A percentile compares a stretch with the other conserved stretches of the same genome.
These are phyloP conservation scores for Macrocentrus cingulum DNA, from an alignment of 1,140 invertebrate genomes.

Conservation along the genomic window DNA sequence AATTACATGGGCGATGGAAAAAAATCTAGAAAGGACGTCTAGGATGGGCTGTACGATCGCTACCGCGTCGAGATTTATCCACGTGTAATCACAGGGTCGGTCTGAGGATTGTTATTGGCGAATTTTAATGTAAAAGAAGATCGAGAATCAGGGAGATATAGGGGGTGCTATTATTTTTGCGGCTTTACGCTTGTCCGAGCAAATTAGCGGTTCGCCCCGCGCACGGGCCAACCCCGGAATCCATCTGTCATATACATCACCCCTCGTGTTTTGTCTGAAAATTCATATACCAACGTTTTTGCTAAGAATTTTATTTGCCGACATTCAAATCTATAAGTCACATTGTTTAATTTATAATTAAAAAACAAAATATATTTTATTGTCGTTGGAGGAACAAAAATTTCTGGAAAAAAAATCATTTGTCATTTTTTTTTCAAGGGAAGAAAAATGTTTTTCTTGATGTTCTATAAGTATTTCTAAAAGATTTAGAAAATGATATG, in stretches of 20 bases:
- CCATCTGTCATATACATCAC: slow-evolving; percentile 41
- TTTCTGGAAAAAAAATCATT: too few species aligned
- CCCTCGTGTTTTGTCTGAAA: slow-evolving; percentile 3
- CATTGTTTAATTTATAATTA: too few species aligned
- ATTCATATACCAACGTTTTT: background rate
- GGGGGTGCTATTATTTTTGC: slow-evolving; percentile 49
- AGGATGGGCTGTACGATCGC: slow-evolving; percentile 30
- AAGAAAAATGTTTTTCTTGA: too few species aligned
- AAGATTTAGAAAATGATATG: too few species aligned
- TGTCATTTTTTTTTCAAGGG: too few species aligned
- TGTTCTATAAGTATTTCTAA: too few species aligned
- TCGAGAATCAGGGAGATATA: slow-evolving; percentile 5
- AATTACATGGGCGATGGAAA: slow-evolving; percentile 5
- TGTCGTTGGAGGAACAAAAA: too few species aligned
- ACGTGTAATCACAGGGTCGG: slow-evolving; percentile 45
- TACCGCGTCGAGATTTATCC: slow-evolving; percentile 50
- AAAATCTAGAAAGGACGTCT: slow-evolving; percentile 7
- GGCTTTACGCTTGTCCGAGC: slow-evolving; percentile 49
- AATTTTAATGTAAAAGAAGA: slow-evolving; percentile 45
- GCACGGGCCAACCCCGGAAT: slow-evolving; percentile 37
- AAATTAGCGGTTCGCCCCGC: slow-evolving; percentile 46
- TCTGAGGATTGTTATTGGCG: slow-evolving; percentile 47
- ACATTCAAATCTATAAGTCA: too few species aligned
- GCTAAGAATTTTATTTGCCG: too few species aligned
- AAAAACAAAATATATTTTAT: too few species aligned